Percentiles rank a stretch among this genome's conserved stretches.
These are phyloP conservation scores for Dinoponera quadriceps DNA, from an alignment of 1,140 invertebrate genomes.

Conservation along the genomic window DNA sequence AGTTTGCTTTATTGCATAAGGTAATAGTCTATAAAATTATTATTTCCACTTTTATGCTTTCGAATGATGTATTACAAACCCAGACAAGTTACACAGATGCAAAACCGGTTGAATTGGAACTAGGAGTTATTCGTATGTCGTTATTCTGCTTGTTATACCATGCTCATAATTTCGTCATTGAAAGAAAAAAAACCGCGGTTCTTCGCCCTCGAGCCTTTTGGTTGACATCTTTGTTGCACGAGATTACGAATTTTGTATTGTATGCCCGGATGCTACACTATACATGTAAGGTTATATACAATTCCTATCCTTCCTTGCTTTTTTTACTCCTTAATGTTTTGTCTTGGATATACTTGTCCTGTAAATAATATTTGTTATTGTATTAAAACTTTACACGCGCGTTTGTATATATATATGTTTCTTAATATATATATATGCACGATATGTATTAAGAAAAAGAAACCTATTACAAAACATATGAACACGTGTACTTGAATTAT, in stretches of 20 bases:
- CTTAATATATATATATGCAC: no score
- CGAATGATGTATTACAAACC: conserved; percentile 5
- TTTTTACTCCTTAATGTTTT: conserved; percentile 72
- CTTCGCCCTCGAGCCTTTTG: conserved; percentile 4
- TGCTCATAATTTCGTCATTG: conserved; percentile 32
- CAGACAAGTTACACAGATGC: background rate
- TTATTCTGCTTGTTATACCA: conserved; percentile 50
- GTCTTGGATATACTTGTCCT: conserved; percentile 81
- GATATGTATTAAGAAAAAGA: conserved; percentile 31
- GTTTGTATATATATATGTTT: background rate
- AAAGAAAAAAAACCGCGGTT: conserved; percentile 39
- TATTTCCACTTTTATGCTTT: conserved; percentile 21
- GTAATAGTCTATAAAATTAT: conserved; percentile 35
- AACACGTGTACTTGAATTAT: conserved; percentile 2
- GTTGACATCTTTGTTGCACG: conserved; percentile 1
- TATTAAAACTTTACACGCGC: background rate
- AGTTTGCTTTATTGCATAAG: conserved; percentile 38
- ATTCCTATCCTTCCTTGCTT: conserved; percentile 9
- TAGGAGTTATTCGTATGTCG: background rate
- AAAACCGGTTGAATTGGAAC: background rate
- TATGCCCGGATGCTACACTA: conserved; percentile 35
- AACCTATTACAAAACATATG: conserved; percentile 13
- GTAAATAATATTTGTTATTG: conserved; percentile 63
- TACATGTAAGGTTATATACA: conserved; percentile 65
- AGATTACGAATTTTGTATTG: conserved; percentile 18